Evolutionary conservation across 1,140 invertebrate genomes (phyloP).

Genomic region (Periplaneta americana): DNA sequence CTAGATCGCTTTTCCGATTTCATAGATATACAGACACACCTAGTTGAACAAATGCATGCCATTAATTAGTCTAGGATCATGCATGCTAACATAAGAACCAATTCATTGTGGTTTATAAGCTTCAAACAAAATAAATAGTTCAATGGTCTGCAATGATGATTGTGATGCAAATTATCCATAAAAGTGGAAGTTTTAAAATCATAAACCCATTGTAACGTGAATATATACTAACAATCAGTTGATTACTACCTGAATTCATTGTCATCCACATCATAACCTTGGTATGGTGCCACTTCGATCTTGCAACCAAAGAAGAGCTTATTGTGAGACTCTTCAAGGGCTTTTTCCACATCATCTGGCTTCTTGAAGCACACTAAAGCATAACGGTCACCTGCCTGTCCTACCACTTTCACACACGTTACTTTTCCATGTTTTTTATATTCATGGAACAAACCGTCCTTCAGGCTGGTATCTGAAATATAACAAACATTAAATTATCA

Average conservation of each 20-base stretch:
- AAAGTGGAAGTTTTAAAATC: no score
- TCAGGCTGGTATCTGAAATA: constrained; percentile 77
- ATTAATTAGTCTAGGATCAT: no score
- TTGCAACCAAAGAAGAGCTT: constrained; percentile 95
- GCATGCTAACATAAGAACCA: no score
- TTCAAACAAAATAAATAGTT: no score
- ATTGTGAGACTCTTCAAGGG: constrained; percentile 89
- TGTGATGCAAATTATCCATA: no score
- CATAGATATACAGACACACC: no score
- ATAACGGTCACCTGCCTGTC: constrained; percentile 73
- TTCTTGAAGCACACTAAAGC: constrained; percentile 94
- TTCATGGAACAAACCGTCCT: constrained; percentile 96
- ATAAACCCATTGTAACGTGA: no score
- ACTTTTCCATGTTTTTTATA: constrained; percentile 99
- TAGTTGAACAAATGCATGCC: no score
- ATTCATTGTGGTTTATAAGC: no score
- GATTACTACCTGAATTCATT: constrained; percentile 63
- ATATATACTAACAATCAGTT: not conserved
- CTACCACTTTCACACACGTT: constrained; percentile 86
- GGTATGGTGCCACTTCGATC: constrained; percentile 85
- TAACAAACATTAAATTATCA: no score
- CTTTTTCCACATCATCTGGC: constrained; percentile 92
- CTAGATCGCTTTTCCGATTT: no score
- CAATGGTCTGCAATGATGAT: no score
- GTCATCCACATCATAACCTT: constrained; percentile 80